Conservation (phyloP, 1,140 invertebrate genomes). For the Cyrtorhinus lividipennis region DNA sequence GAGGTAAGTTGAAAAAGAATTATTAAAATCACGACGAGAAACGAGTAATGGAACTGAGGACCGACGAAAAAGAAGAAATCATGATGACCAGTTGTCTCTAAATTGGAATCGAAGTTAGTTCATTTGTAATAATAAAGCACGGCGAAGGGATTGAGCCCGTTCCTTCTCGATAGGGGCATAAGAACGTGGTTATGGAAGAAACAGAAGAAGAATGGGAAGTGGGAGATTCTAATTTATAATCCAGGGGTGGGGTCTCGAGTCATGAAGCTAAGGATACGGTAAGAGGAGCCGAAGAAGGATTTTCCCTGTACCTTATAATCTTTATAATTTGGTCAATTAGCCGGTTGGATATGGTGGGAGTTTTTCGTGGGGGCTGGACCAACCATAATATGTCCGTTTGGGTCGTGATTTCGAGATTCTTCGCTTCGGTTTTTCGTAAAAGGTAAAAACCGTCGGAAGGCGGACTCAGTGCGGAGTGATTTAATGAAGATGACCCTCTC, state of each 20-base stretch:
- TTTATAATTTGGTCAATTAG: slow-evolving; percentile 9
- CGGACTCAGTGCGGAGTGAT: too few species aligned
- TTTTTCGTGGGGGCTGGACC: neutral
- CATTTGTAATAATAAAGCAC: slow-evolving; percentile 8
- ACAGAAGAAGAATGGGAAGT: neutral
- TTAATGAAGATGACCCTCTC: neutral
- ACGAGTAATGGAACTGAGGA: neutral
- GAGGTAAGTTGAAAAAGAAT: slow-evolving; percentile 6
- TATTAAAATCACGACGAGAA: slow-evolving; percentile 6
- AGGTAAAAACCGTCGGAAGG: neutral
- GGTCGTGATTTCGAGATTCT: slow-evolving; percentile 3
- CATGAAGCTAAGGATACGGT: neutral
- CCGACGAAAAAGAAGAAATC: neutral
- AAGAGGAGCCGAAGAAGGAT: neutral
- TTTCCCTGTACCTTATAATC: neutral
- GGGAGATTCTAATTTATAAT: slow-evolving; percentile 6
- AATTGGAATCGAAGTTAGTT: slow-evolving; percentile 10
- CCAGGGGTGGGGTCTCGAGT: neutral
- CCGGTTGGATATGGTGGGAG: neutral
- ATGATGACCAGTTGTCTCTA: slow-evolving; percentile 5
- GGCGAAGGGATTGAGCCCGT: neutral
- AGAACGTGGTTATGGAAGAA: slow-evolving; percentile 2
- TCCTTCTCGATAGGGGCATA: neutral
- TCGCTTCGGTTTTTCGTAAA: neutral
- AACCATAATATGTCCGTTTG: neutral